Evolutionary conservation across 1,140 invertebrate genomes (phyloP), one percentile per base, ranked within the genome.

Genomic region (Bombyx mori): DNA sequence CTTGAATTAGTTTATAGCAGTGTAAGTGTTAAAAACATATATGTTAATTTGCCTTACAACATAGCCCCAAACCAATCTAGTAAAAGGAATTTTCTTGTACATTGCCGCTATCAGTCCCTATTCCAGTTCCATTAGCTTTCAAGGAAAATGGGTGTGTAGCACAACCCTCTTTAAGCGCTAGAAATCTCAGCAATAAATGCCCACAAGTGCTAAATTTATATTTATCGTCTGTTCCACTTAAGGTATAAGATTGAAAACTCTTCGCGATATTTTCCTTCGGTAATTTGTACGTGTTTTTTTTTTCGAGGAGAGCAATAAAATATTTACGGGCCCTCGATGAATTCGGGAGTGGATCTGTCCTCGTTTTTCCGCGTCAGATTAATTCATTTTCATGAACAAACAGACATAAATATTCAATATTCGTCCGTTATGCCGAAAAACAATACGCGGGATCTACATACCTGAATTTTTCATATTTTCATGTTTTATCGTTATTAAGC

Each of bases 221-320:
- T 82, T 87, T 83, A 87, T 87, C 74, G 82, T 80, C 78, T 82
- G 77, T 77, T 78, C 79, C 84, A 87, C 84, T 86, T 85, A 87
- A 83, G 79, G 73, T 84, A 86, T 87, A 82, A 77, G 80, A 83
- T 82, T 85, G 77, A 77, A 79, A 86, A 83, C 75, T 77, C 69
- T 72, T 78, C 73, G 73, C 75, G 73, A 84, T 82, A 82, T 83
- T 86, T 78, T 71, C 62, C 70, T 35, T 71, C 61, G 22, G 77
- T 82, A 83, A 82, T 83, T 82, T 79, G 63, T 71, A 63, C 61
- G 69, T 73, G 74, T 82, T 85, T 82, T 86, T 84, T 18, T 86
- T 67, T 73, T 69, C 60, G 49, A 62, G 43, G 66, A 35, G 26
- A 35, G 76, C 73, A 69, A 79, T 86, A 85, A 87, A 87, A 87